phyloP scores from a whole-genome alignment of 2,797 vertebrate species.

The Trachurus trachurus region DNA sequence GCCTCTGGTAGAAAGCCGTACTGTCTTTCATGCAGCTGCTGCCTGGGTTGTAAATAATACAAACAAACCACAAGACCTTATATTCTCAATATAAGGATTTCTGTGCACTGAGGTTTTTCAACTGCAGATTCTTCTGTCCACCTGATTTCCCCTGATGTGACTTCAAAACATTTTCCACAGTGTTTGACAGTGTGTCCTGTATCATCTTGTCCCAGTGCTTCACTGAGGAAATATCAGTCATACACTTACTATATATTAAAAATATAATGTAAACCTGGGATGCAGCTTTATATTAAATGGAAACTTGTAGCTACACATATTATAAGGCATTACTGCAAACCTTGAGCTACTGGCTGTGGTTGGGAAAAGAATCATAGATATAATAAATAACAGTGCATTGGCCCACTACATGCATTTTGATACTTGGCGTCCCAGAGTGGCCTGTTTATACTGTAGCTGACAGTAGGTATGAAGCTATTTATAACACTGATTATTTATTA shows the following conservation, averaged over 20 bases:
- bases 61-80: slow-evolving; percentile 31
- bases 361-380: too few relatives aligned
- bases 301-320: not conserved
- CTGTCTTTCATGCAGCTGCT: slow-evolving; percentile 36
- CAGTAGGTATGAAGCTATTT: not conserved
- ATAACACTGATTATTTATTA: not conserved
- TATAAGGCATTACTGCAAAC: not conserved
- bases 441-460: not conserved
- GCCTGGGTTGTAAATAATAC: slow-evolving; percentile 41
- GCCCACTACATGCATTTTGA: not conserved
- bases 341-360: not conserved
- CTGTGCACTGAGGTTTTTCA: not conserved
- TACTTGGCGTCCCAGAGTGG: not conserved
- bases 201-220: slow-evolving; percentile 8
- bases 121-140: not conserved
- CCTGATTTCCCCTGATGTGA: slow-evolving; percentile 19
- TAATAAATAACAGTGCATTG: not conserved
- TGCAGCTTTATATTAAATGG: not conserved
- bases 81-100: slow-evolving; percentile 15
- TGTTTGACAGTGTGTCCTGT: not conserved
- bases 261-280: slow-evolving; percentile 14
- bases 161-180: not conserved
- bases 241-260: slow-evolving; percentile 1
- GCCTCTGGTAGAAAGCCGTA: slow-evolving; percentile 37
- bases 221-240: slow-evolving; percentile 5